Base-by-base conservation (phyloP, 1,140 invertebrate genomes). In the Drosophila takahashii region DNA sequence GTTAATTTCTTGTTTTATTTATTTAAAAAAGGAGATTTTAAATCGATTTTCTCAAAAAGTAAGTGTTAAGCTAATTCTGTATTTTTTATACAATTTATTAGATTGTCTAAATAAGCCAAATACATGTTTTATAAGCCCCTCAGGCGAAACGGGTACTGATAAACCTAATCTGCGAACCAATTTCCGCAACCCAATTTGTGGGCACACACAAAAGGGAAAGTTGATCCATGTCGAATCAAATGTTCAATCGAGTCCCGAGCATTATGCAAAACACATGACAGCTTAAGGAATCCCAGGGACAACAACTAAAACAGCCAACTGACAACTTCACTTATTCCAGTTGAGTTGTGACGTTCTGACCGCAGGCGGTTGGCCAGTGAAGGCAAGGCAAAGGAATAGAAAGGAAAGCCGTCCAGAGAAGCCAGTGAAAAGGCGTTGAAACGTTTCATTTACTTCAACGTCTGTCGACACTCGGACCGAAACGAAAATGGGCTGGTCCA, bases 251-350 rank as follows among this genome's bases (percentile, higher is more conserved):
- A 44, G 60, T 44, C 67, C 48, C 67, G 37, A 50, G 71, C 66
- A 85, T 85, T 84, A 83, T 83, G 81, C 75, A 87, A 86, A 87
- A 71, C 58, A 67, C 66, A 53, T 67, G 61, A 72, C 53, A 53
- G 58, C 52, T 65, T 57, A 77, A 29, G 61, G 53, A 71, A 53
- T 11, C 29, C 60, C 53, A 64, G 58, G 56, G 64, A 64, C 61
- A 67, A 50, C 48, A 79, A 86, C 67, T 58, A 71, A 71, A 70
- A 78, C 72, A 65, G 70, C 77, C 83, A 62, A 74, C 84, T 89
- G 83, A 87, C 84, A 89, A 83, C 84, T 87, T 89, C 71, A 87
- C 79, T 87, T 87, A 87, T 89, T 87, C 66, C 84, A 65, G 79
- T 65, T 79, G 83, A 83, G 57, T 70, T 87, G 83, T 79, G 83